Conservation (phyloP, 1,140 invertebrate genomes). For the Asobara japonica region DNA sequence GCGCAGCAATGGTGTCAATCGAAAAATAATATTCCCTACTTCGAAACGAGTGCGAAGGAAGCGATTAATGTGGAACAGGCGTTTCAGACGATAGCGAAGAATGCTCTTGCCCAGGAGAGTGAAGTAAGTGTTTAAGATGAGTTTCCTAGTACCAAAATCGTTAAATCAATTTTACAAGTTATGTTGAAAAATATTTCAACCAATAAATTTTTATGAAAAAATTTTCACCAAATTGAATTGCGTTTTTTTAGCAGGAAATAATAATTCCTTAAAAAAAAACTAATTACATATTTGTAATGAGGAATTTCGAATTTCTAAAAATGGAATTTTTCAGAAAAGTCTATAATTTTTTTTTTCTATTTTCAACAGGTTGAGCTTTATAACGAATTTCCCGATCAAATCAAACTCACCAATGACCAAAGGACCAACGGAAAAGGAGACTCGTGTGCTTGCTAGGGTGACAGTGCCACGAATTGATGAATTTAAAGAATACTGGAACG, state of each 20-base stretch:
- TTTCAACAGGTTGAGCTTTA: constrained; percentile 83
- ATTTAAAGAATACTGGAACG: constrained; percentile 11
- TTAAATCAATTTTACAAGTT: no score
- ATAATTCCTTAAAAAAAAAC: no score
- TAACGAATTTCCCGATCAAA: constrained; percentile 98
- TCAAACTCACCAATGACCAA: constrained; percentile 78
- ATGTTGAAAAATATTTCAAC: no score
- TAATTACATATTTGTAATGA: constrained; percentile 7
- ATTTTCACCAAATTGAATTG: no score
- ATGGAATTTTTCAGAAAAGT: not conserved
- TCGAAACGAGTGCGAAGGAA: constrained; percentile 99
- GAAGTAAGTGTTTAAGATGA: constrained; percentile 62
- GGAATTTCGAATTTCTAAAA: no score
- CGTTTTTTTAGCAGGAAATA: no score
- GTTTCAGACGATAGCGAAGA: constrained; percentile 97
- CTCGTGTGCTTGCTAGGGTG: constrained; percentile 79
- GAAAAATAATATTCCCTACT: constrained; percentile 99
- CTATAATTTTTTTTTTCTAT: constrained; percentile 11
- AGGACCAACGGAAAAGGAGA: constrained; percentile 75
- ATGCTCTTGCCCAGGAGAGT: constrained; percentile 92
- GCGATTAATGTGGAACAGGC: constrained; percentile 98
- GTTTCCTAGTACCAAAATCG: not conserved
- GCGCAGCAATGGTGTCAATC: constrained; percentile 98
- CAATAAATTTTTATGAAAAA: no score
- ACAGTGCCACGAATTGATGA: not conserved